Evolutionary conservation across 2,113 vertebrate species (phyloP).

Genomic region (Mobula hypostoma): DNA sequence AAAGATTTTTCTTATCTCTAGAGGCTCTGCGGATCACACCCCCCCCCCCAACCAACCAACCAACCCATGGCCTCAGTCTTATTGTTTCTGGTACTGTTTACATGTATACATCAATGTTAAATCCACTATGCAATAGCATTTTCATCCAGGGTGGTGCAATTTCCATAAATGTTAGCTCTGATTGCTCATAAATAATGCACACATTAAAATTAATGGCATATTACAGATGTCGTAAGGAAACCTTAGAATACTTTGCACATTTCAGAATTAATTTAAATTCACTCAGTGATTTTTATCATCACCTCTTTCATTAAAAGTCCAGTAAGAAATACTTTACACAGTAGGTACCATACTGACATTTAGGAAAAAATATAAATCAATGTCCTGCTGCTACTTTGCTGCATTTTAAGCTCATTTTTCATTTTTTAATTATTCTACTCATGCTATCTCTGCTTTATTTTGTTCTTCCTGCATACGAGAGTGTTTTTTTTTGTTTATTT

Average conservation of each 20-base stretch:
- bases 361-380: neutral
- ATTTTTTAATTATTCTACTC: neutral
- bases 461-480: neutral
- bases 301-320: slow-evolving; percentile 26
- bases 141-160: neutral
- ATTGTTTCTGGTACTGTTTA: neutral
- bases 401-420: neutral
- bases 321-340: neutral
- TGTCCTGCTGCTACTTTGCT: neutral
- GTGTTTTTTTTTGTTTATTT: neutral
- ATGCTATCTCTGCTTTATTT: neutral
- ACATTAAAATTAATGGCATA: slow-evolving; percentile 29
- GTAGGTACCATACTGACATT: neutral
- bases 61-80: neutral
- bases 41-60: too few relatives aligned
- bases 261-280: slow-evolving; percentile 36
- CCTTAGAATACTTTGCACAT: slow-evolving; percentile 18
- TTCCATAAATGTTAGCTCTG: slow-evolving; percentile 29
- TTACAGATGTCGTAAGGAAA: slow-evolving; percentile 22
- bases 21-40: neutral
- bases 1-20: neutral
- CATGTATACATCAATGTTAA: neutral
- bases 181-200: slow-evolving; percentile 36
- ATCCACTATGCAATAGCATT: neutral
- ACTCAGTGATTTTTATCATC: neutral